Evolutionary conservation across 2,888 invertebrate genomes (phyloP), one percentile per base, ranked within the genome.

Genomic region (Formica aserva): DNA sequence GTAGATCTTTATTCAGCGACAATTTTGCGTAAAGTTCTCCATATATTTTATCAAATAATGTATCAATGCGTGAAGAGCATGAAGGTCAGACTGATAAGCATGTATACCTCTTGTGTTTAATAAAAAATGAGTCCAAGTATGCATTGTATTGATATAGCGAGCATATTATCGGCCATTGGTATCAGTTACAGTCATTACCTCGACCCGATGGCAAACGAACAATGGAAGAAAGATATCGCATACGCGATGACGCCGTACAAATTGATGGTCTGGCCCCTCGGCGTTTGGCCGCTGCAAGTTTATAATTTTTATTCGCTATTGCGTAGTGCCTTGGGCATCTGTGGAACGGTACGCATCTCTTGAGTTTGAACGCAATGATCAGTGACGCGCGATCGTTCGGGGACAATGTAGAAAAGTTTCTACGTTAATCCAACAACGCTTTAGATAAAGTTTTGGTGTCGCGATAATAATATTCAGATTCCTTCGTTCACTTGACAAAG

Each of bases 231-330:
- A 4, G 55, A 69, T 32, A 48, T 67, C 18, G 48, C 48, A 18
- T 48, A 48, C 29, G 67, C 48, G 48, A 67, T 48, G 48, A 67
- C 41, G 1, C 22, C 38, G 1, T 65, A 41, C 22, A 65, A 65
- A 65, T 22, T 65, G 13, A 9, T 67, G 18, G 18, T 18, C 18
- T 67, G 67, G 48, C 45, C 67, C 29, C n/a, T 67, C n/a, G 67
- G 48, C 15, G 13, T 41, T 8, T 66, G 66, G 66, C 66, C 65
- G 1, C 22, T 67, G 8, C 67, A 67, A 22, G 55, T 35, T 71
- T 71, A 71, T 35, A 35, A 71, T 15, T 5, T 52, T 2, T 69
- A 52, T 69, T 69, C 69, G n/a, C 11, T 69, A 32, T n/a, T 69
- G n/a, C 69, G 32, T 35, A 52, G 69, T n/a, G 3, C 26, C 15